These are phyloP conservation scores for Coilia nasus DNA, from an alignment of 2,797 vertebrate genomes.

Conservation along the genomic window DNA sequence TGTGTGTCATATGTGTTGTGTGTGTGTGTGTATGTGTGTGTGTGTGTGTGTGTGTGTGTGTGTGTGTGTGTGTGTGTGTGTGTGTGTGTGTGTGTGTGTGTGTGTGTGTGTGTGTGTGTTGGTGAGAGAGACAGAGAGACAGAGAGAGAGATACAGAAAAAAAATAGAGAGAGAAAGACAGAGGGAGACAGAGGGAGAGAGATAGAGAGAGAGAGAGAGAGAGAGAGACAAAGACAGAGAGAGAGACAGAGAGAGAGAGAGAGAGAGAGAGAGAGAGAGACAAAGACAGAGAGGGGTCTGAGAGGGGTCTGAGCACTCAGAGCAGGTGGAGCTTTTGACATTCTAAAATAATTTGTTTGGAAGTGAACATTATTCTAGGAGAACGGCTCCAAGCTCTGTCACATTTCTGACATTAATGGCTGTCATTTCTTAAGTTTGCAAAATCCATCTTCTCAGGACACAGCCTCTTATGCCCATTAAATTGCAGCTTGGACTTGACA, in stretches of 20 bases:
- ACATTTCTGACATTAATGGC: background rate
- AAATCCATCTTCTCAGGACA: background rate
- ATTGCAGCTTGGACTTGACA: background rate
- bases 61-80: no score
- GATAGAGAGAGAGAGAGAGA: no score
- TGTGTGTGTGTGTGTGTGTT: no score
- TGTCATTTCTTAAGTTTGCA: background rate
- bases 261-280: no score
- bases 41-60: background rate
- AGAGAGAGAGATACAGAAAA: no score
- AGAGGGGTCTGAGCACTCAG: background rate
- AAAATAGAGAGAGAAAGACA: no score
- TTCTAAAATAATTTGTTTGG: background rate
- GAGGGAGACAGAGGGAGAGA: no score
- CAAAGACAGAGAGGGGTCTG: no score
- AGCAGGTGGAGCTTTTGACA: background rate
- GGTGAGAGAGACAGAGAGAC: no score
- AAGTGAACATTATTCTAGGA: background rate
- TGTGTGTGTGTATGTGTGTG: background rate
- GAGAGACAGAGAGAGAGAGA: no score
- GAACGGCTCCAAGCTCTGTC: background rate
- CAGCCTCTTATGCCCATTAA: background rate
- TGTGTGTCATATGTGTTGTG: background rate
- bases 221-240: no score
- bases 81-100: no score